phyloP scores from a whole-genome alignment of 2,888 invertebrate genomes.

The Xestoiulus laeticollis region DNA sequence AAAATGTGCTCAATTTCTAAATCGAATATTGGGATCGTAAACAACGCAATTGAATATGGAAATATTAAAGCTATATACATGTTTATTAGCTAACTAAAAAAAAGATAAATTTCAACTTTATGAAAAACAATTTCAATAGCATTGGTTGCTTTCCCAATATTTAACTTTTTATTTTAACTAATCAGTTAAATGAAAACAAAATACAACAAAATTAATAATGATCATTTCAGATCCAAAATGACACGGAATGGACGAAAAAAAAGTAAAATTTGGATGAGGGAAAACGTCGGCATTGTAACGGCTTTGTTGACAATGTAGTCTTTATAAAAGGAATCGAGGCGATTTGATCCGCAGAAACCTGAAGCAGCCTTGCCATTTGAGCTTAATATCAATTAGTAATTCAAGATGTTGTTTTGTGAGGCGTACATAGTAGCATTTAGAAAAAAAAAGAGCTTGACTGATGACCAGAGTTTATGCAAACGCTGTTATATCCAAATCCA shows the following conservation, averaged over 20 bases:
- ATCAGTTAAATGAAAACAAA: neutral
- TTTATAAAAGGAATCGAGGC: neutral
- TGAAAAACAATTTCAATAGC: neutral
- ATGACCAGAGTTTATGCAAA: neutral
- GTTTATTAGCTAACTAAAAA: neutral
- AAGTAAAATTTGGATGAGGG: neutral
- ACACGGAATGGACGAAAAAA: neutral
- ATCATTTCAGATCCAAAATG: too few relatives aligned
- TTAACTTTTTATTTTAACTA: neutral
- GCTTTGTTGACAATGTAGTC: neutral
- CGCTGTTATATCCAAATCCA: neutral
- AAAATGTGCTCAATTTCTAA: neutral
- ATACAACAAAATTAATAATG: neutral
- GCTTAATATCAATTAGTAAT: neutral
- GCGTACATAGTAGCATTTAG: too few relatives aligned
- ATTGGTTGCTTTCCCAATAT: conserved; percentile 28
- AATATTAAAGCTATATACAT: conserved; percentile 2
- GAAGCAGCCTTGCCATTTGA: neutral
- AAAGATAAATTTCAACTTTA: too few relatives aligned
- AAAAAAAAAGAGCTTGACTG: neutral
- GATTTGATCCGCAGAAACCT: neutral
- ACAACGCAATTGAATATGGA: neutral
- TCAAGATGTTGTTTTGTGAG: too few relatives aligned
- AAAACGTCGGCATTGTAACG: too few relatives aligned
- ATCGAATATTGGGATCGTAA: neutral